Evolutionary conservation across 2,888 invertebrate species (phyloP), one percentile per base, ranked within the genome.

Genomic region (Habroteleia sp.): DNA sequence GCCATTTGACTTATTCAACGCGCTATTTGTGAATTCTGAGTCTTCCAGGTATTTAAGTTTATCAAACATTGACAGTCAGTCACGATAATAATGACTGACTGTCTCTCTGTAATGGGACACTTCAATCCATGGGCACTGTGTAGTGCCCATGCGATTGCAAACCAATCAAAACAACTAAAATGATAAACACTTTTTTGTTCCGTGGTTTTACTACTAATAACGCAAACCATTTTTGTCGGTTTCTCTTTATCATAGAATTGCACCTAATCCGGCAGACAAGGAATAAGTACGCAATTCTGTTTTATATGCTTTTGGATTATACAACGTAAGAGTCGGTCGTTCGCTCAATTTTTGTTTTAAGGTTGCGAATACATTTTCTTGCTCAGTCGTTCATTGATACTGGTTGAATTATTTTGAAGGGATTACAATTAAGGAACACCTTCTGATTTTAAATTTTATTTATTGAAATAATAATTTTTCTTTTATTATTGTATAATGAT

Each of bases 191-290:
- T 8, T 11, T 46, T 29, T 11, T 17, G 7, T 31, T 29, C n/a
- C 1, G 37, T 44, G 1, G 52, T 69, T 17, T 31, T 17, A 6
- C 58, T 11, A 16, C 60, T 69, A 3, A 69, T 35, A 0, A 52
- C 60, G 11, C 44, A 60, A 1, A 52, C 44, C 11, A 42, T 23
- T 25, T 6, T 14, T 2, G 5, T 5, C 7, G 20, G 20, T n/a
- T 20, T 11, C 5, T 4, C 11, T 33, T 33, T 7, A n/a, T 13
- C n/a, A 14, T 52, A 56, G 13, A 0, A 56, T 56, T 13, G 54
- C 41, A 6, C 33, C 37, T 52, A 62, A 1, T 39, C 10, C 25
- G 25, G 7, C 7, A 3, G 7, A 25, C 25, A 7, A 25, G 1
- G 25, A 1, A 7, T 25, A 1, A 6, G 7, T 25, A 25, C 7